These are phyloP conservation scores for Gallirallus australis DNA, from an alignment of 2,797 vertebrate species.

Conservation along the genomic window DNA sequence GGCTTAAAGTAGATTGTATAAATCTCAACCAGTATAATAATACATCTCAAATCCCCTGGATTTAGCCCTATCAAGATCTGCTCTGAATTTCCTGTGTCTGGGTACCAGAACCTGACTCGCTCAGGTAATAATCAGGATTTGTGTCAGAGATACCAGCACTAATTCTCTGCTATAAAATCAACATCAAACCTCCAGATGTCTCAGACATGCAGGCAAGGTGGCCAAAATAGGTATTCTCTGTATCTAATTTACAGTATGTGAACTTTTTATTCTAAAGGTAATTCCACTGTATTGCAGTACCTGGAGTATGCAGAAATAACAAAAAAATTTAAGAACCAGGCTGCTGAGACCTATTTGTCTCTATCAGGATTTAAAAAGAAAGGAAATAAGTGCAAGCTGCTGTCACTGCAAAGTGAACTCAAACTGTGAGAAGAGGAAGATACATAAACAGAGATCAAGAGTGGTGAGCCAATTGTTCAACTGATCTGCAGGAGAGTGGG, in stretches of 20 bases:
- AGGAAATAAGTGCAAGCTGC: not conserved
- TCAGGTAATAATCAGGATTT: not conserved
- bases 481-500: not conserved
- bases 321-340: not conserved
- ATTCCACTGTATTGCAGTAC: not conserved
- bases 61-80: not conserved
- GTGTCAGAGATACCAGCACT: not conserved
- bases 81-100: not conserved
- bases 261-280: not conserved
- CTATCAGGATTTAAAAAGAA: not conserved
- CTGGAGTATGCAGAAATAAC: not conserved
- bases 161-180: not conserved
- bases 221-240: not conserved
- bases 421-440: not conserved
- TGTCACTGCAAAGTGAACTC: conserved; percentile 8
- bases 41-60: not conserved
- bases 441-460: not conserved
- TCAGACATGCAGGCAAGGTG: not conserved
- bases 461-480: not conserved
- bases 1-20: not conserved
- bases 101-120: not conserved
- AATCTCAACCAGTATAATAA: not conserved
- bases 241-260: not conserved
- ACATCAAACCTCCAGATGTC: not conserved
- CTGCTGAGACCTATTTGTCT: not conserved